Conservation (phyloP, 64 coral and sea anemone genomes). For the Stichodactyla mertensii region DNA sequence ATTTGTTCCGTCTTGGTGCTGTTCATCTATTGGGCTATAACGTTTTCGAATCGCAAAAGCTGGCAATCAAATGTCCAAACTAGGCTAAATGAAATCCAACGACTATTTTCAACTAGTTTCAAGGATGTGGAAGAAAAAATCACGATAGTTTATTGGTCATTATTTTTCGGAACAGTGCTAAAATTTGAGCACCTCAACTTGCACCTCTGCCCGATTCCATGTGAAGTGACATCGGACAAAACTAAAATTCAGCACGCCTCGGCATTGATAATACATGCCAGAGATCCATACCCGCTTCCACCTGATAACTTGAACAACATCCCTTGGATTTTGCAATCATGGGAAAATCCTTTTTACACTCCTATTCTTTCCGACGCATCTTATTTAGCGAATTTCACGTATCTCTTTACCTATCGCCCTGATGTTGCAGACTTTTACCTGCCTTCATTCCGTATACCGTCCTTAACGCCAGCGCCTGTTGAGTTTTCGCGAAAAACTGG, state of each 20-base stretch:
- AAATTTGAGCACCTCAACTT: not conserved
- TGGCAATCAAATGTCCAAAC: too few relatives aligned
- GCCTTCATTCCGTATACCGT: slow-evolving; percentile 23
- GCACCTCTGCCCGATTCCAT: not conserved
- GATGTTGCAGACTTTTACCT: slow-evolving; percentile 39
- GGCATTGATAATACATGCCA: slow-evolving; percentile 34
- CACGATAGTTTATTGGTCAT: not conserved
- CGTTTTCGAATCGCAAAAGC: too few relatives aligned
- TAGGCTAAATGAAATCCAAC: too few relatives aligned
- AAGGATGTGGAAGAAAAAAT: not conserved
- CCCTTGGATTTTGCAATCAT: slow-evolving; percentile 31
- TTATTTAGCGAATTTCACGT: slow-evolving; percentile 26
- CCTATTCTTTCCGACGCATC: slow-evolving; percentile 3
- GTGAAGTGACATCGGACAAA: slow-evolving; percentile 26
- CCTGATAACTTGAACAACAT: slow-evolving; percentile 9
- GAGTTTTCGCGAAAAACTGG: slow-evolving; percentile 44
- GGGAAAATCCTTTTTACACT: slow-evolving; percentile 49
- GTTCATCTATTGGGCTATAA: too few relatives aligned
- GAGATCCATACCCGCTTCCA: slow-evolving; percentile 26
- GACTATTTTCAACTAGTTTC: too few relatives aligned
- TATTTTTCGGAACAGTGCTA: not conserved
- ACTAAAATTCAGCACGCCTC: not conserved
- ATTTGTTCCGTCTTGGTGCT: too few relatives aligned
- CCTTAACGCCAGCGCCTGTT: slow-evolving; percentile 21
- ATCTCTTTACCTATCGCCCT: slow-evolving; percentile 30